Percentiles rank a stretch among this genome's conserved stretches.
phyloP scores from a whole-genome alignment of 1,140 invertebrate genomes.

The Drosophila paulistorum region DNA sequence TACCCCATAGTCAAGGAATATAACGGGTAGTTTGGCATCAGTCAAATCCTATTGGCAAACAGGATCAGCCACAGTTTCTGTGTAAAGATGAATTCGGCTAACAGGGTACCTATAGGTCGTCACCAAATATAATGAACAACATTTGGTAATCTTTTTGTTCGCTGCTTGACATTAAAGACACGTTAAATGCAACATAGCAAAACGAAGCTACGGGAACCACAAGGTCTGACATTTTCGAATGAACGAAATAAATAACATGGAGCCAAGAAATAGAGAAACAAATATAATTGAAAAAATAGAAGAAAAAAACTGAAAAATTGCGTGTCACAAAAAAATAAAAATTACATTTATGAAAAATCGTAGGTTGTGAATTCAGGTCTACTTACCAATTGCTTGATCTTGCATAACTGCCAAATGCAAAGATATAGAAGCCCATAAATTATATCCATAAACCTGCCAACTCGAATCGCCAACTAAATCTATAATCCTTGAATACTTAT shows the following conservation, averaged over 20 bases:
- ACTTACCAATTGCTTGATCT: not conserved
- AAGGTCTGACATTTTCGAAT: slow-evolving; percentile 44
- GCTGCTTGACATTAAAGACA: slow-evolving; percentile 35
- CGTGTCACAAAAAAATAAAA: slow-evolving; percentile 9
- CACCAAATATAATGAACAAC: not conserved
- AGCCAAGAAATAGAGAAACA: slow-evolving; percentile 26
- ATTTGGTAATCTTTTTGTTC: not conserved
- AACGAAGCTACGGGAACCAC: slow-evolving; percentile 21
- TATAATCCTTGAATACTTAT: not conserved
- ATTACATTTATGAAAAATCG: slow-evolving; percentile 17
- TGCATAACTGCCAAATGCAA: slow-evolving; percentile 16
- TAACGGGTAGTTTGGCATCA: not conserved
- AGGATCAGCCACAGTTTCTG: too few relatives aligned
- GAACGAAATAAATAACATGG: slow-evolving; percentile 40
- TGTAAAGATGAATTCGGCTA: too few relatives aligned
- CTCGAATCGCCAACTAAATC: not conserved
- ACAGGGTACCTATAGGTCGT: not conserved
- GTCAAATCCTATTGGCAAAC: too few relatives aligned
- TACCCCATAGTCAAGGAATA: not conserved
- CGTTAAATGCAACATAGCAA: slow-evolving; percentile 14
- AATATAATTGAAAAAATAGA: slow-evolving; percentile 9
- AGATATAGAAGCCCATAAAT: not conserved
- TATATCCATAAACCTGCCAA: not conserved
- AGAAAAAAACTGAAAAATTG: slow-evolving; percentile 14
- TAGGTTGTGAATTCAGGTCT: slow-evolving; percentile 1